A percentile compares a stretch with the other conserved stretches of the same genome.
These are phyloP conservation scores for Metopia argyrocephala DNA, from an alignment of 2,888 invertebrate genomes.

Conservation along the genomic window DNA sequence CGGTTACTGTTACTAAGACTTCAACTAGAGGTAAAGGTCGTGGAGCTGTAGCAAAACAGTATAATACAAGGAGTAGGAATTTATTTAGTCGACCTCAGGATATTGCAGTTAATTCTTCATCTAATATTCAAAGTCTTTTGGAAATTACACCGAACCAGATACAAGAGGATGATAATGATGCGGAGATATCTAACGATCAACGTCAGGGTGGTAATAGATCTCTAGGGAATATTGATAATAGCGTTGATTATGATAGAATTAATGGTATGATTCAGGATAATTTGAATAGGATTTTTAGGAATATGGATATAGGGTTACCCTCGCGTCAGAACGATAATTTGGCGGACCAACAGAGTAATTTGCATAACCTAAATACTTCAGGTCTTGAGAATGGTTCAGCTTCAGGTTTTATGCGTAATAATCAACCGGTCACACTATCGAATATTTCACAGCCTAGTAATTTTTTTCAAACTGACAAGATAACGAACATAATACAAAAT, in stretches of 20 bases:
- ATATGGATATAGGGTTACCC: not conserved
- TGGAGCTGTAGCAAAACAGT: not conserved
- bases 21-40: not conserved
- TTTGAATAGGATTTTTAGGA: not conserved
- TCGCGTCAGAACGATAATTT: not conserved
- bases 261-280: conserved; percentile 10
- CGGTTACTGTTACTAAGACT: too few relatives aligned
- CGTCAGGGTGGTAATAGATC: not conserved
- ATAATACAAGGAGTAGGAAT: too few relatives aligned
- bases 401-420: not conserved
- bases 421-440: not conserved
- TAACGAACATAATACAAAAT: too few relatives aligned
- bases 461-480: too few relatives aligned
- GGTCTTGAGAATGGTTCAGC: not conserved
- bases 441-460: not conserved
- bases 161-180: too few relatives aligned
- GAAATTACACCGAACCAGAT: not conserved
- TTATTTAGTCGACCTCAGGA: not conserved
- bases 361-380: too few relatives aligned
- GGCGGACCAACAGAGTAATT: too few relatives aligned
- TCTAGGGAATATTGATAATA: not conserved
- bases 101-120: not conserved
- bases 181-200: too few relatives aligned
- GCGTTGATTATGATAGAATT: conserved; percentile 8
- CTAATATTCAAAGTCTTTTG: not conserved